phyloP scores from a whole-genome alignment of 1,140 invertebrate species.

The Lordiphosa stackelbergi region DNA sequence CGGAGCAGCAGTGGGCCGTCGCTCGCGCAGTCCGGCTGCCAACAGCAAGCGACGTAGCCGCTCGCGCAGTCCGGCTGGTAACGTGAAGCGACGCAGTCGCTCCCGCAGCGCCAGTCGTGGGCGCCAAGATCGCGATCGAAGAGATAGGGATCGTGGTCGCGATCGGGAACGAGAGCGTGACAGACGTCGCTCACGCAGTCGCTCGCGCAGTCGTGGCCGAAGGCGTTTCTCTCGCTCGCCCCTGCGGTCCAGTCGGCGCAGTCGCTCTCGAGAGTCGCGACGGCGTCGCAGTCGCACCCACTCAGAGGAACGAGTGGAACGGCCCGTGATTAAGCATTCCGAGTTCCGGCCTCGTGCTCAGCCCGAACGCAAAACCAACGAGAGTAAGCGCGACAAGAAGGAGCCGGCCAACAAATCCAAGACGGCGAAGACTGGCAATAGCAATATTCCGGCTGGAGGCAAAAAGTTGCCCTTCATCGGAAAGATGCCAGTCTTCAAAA shows the following conservation, averaged over 20 bases:
- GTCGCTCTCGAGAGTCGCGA: conserved; percentile 42
- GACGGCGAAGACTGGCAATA: conserved; percentile 16
- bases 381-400: conserved; percentile 77
- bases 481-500: conserved; percentile 83
- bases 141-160: conserved; percentile 40
- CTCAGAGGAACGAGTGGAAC: conserved; percentile 58
- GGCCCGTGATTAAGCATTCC: conserved; percentile 68
- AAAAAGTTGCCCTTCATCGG: conserved; percentile 85
- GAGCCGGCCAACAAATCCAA: conserved; percentile 39
- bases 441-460: conserved; percentile 27
- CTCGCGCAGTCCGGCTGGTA: conserved; percentile 2
- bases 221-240: conserved; percentile 44
- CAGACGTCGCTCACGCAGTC: conserved; percentile 38
- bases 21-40: conserved; percentile 34
- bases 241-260: conserved; percentile 36
- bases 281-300: conserved; percentile 47
- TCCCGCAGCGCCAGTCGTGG: conserved; percentile 61
- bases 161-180: conserved; percentile 38
- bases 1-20: conserved; percentile 5
- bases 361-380: conserved; percentile 47
- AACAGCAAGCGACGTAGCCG: conserved; percentile 35
- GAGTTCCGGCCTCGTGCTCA: conserved; percentile 66
- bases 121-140: conserved; percentile 28
- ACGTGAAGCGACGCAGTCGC: conserved; percentile 35
- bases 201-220: conserved; percentile 41